phyloP scores from a whole-genome alignment of 2,797 vertebrate genomes.

The Odontamblyopus rebecca region DNA sequence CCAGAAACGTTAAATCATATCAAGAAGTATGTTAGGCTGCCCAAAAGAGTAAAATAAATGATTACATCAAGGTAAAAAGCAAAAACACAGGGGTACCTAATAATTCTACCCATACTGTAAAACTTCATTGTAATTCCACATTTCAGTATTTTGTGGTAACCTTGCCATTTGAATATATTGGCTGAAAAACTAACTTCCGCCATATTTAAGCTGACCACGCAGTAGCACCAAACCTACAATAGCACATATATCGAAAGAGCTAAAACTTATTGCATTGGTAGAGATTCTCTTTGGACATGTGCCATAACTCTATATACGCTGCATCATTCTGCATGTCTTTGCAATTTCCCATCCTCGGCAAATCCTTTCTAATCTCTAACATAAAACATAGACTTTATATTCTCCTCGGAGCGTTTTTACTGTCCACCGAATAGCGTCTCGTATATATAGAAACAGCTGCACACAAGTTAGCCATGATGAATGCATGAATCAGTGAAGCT shows the following conservation, averaged over 20 bases:
- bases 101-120: too few relatives aligned
- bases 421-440: conserved; percentile 3
- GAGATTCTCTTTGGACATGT: conserved; percentile 35
- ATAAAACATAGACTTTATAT: conserved; percentile 26
- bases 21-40: too few relatives aligned
- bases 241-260: conserved; percentile 15
- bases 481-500: conserved; percentile 35
- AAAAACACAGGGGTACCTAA: too few relatives aligned
- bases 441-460: conserved; percentile 61
- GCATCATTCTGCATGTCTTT: conserved; percentile 9
- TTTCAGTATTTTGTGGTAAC: too few relatives aligned
- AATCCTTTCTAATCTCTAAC: conserved; percentile 16
- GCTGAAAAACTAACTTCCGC: not conserved
- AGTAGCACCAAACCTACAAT: conserved; percentile 37
- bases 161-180: not conserved
- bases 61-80: too few relatives aligned
- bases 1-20: too few relatives aligned
- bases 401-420: conserved; percentile 18
- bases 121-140: too few relatives aligned
- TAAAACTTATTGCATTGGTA: conserved; percentile 43
- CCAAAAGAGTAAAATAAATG: too few relatives aligned
- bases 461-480: conserved; percentile 53
- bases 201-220: conserved; percentile 5
- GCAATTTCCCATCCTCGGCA: conserved; percentile 3
- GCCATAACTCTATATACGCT: conserved; percentile 25